Evolutionary conservation across 2,797 vertebrate genomes (phyloP).

Genomic region (Esox masquinongy): DNA sequence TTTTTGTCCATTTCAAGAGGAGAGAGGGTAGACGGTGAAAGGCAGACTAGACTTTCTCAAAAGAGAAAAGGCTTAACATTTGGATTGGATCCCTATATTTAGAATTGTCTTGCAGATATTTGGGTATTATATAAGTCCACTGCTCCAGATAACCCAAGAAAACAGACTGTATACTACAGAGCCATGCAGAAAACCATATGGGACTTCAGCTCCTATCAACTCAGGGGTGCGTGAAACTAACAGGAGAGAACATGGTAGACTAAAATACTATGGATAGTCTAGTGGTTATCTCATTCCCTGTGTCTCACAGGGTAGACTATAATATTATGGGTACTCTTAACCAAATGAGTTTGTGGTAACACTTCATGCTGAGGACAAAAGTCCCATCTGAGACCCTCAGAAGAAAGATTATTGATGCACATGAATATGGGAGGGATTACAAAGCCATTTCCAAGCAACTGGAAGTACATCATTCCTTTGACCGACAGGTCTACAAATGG

Average conservation of each 20-base stretch:
- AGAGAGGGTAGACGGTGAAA: no score
- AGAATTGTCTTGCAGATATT: conserved; percentile 35
- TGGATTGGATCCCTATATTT: conserved; percentile 30
- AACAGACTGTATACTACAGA: conserved; percentile 28
- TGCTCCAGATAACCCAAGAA: conserved; percentile 27
- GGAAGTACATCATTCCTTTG: no score
- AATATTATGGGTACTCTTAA: no score
- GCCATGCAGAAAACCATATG: conserved; percentile 49
- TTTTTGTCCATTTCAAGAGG: no score
- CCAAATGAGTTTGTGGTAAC: no score
- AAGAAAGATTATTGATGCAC: no score
- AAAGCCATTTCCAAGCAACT: no score
- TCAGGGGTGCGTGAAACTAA: conserved; percentile 46
- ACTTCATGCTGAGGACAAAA: no score
- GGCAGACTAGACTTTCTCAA: no score
- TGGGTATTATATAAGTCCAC: conserved; percentile 45
- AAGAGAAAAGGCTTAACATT: conserved; percentile 1
- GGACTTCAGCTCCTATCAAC: conserved; percentile 56
- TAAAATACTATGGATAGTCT: conserved; percentile 8
- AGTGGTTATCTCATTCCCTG: not conserved
- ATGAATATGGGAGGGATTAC: no score
- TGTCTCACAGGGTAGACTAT: conserved; percentile 4
- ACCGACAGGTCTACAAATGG: no score
- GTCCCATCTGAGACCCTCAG: no score
- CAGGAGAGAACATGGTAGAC: conserved; percentile 24